Base-by-base conservation (phyloP, 2,113 vertebrate species). In the Nothocercus julius region DNA sequence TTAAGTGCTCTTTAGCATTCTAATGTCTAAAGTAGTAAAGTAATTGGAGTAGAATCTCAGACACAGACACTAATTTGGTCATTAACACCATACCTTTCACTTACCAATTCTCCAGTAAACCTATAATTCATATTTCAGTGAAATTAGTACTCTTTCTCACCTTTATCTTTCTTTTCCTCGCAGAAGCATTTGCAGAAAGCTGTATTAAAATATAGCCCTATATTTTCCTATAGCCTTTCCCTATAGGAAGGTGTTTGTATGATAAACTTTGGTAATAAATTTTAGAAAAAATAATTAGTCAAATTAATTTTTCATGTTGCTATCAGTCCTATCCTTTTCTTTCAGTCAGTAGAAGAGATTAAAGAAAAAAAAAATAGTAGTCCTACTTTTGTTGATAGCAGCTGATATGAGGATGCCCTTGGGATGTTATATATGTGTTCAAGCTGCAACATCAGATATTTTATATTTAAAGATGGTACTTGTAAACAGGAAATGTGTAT, bases 261-360 rank as follows among this genome's bases (percentile, higher is more conserved):
- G n/a, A 19, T 73, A 84, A 83, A 42, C 4, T 51, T 74, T 42
- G 44, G 28, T 90, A 53, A 81, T 86, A 0, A 66, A 74, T 54
- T 88, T 87, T 13, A 64, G 25, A 32, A 80, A 79, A 36, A 44
- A 47, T 0, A 3, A 75, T 16, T 16, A 27, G 79, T 82, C 75
- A 92, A 51, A 94, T 76, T 85, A 78, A 78, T 82, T 85, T 79
- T 25, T 88, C 40, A 25, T 80, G 17, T 42, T 94, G 32, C 56
- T 90, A 1, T 80, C 25, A 66, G 15, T 78, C 40, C 47, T 82
- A 40, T 54, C 15, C 1, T 40, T 85, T 69, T 59, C 19, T 54
- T 78, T 45, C 22, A 7, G 11, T 63, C 82, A 62, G 54, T 54
- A 82, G 28, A 24, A 94, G 36, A 81, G 32, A 25, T 77, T 77